These are phyloP conservation scores for Zonotrichia albicollis DNA, from an alignment of 2,797 vertebrate species.

Conservation along the genomic window DNA sequence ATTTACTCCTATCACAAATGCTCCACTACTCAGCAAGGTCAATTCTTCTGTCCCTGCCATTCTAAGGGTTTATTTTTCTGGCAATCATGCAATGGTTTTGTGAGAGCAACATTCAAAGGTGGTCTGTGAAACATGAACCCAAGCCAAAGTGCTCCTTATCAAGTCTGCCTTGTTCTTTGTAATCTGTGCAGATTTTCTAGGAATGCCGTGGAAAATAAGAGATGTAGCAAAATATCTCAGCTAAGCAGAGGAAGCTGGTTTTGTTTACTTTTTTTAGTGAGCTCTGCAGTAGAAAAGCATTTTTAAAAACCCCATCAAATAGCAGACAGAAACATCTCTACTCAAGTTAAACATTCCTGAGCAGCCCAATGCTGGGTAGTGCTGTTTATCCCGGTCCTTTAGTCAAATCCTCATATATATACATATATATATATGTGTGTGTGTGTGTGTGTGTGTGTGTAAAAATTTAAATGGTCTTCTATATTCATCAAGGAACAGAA, in stretches of 20 bases:
- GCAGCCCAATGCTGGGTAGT: background rate
- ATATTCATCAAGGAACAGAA: background rate
- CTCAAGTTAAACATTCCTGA: background rate
- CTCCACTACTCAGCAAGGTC: background rate
- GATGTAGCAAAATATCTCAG: background rate
- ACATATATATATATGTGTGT: fast-evolving
- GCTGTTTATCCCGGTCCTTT: background rate
- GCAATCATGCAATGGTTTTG: background rate
- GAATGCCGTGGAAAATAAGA: background rate
- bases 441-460: fast-evolving
- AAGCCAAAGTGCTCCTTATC: background rate
- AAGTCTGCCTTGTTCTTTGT: background rate
- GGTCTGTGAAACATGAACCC: background rate
- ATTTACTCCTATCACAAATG: background rate
- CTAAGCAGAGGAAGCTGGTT: background rate
- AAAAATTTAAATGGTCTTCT: background rate
- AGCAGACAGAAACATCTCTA: background rate
- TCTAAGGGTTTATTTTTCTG: background rate
- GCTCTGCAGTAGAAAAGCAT: background rate
- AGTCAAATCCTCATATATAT: background rate
- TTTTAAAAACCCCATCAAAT: background rate
- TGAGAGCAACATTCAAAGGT: background rate
- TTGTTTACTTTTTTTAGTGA: background rate
- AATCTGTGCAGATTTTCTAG: background rate
- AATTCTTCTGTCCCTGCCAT: background rate